Percentiles rank a stretch among this genome's conserved stretches.
Evolutionary conservation across 2,888 invertebrate species (phyloP).

Genomic region (Scaptodrosophila latifasciaeformis): DNA sequence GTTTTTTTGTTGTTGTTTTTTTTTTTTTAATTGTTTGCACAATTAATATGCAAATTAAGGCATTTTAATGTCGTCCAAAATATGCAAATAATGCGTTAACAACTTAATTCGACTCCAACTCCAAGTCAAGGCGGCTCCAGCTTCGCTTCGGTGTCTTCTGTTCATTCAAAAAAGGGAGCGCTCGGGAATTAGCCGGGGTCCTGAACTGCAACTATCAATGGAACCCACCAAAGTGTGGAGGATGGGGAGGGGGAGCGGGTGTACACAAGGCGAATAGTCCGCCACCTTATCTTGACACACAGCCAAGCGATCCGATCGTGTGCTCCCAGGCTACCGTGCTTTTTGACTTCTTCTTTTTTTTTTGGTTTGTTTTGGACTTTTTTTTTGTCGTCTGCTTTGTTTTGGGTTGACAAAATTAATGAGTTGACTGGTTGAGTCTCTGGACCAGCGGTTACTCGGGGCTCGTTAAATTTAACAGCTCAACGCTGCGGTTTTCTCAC

Average conservation of each 20-base stretch:
- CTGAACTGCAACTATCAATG: constrained; percentile 28
- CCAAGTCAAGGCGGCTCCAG: constrained; percentile 26
- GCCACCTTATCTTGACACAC: constrained; percentile 50
- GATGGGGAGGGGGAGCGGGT: neutral
- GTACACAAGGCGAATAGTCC: neutral
- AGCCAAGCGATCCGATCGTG: constrained; percentile 56
- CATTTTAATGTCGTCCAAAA: constrained; percentile 62
- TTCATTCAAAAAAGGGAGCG: constrained; percentile 22
- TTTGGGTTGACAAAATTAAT: constrained; percentile 64
- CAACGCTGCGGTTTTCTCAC: constrained; percentile 47
- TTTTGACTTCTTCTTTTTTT: constrained; percentile 5
- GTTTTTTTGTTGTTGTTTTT: too few species aligned
- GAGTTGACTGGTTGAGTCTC: constrained; percentile 38
- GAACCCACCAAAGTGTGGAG: constrained; percentile 1
- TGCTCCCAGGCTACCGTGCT: neutral
- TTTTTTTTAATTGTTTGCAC: constrained; percentile 58
- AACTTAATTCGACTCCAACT: constrained; percentile 68
- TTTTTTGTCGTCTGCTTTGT: constrained; percentile 11
- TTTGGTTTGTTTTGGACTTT: constrained; percentile 22
- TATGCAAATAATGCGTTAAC: constrained; percentile 74
- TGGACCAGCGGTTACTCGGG: constrained; percentile 2
- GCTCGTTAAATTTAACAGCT: constrained; percentile 66
- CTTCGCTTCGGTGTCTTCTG: constrained; percentile 9
- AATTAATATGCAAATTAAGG: constrained; percentile 73
- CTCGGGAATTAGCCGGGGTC: constrained; percentile 35